Base-by-base conservation (phyloP, 2,797 vertebrate species). In the Salarias fasciatus region DNA sequence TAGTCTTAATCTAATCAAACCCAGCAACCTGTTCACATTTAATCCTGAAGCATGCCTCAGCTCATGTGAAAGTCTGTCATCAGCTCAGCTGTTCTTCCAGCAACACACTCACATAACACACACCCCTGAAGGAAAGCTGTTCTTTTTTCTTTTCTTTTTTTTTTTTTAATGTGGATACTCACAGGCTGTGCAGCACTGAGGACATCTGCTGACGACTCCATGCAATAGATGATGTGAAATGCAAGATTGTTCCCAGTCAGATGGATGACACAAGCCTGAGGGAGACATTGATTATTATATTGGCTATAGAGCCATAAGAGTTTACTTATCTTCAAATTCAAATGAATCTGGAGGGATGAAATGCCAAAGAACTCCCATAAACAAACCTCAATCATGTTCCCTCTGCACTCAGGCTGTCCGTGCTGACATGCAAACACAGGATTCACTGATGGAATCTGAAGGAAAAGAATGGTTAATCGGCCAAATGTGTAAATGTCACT, bases 311-410 rank as follows among this genome's bases (percentile, higher is more conserved):
- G 11, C 12, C 40, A 3, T 10, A 24, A 24, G 18, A 24, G 2
- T 24, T 24, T 24, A 24, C 24, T 18, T 2, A 24, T 24, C 18
- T 24, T 2, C 18, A 24, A 24, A 24, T 24, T 24, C 2, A 3
- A 13, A 48, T 18, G n/a, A 24, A 24, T 37, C 1, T 2, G 2
- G 2, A 18, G 4, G 5, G 0, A 8, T 2, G 55, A 8, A 28
- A n/a, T 37, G 8, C 1, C 14, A 0, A 7, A 14, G 11, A 1
- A 12, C n/a, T 65, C 5, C 33, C 10, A 18, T 0, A 4, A 9
- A 6, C 80, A 55, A 50, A 97, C 96, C 95, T 97, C 92, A 0
- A 96, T 87, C 87, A 93, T 91, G 90, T 97, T 97, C 31, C 89
- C 90, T 44, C 45, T 43, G 54, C 96, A 98, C 47, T 97, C 95